phyloP scores from a whole-genome alignment of 2,797 vertebrate genomes.

The Coregonus sp. region DNA sequence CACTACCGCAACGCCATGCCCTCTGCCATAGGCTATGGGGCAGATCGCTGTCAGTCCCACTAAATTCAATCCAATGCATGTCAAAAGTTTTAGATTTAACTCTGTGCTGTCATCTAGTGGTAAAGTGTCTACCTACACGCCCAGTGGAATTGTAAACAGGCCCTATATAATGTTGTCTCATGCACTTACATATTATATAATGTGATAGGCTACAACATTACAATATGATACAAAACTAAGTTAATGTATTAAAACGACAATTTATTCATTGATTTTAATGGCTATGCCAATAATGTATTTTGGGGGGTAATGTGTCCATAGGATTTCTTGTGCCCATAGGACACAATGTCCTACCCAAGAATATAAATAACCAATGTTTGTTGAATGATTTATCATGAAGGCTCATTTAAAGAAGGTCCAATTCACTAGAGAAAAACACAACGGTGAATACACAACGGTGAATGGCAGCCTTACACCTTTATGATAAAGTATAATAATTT shows the following conservation, averaged over 20 bases:
- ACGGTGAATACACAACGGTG: not conserved
- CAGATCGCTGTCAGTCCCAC: not conserved
- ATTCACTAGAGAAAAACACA: not conserved
- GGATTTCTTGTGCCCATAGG: not conserved
- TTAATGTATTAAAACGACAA: not conserved
- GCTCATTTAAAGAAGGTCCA: not conserved
- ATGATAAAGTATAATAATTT: not conserved
- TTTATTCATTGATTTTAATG: not conserved
- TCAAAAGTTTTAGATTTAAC: not conserved
- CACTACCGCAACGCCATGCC: not conserved
- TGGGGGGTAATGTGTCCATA: not conserved
- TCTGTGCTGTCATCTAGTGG: constrained; percentile 11
- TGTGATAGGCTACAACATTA: not conserved
- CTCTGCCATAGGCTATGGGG: not conserved
- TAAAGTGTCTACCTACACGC: not conserved
- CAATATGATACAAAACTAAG: not conserved
- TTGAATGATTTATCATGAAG: not conserved
- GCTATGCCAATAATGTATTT: not conserved
- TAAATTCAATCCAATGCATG: not conserved
- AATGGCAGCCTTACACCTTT: not conserved
- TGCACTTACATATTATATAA: not conserved
- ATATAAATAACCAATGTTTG: not conserved
- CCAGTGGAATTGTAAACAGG: not conserved
- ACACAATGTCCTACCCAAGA: no score
- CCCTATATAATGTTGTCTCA: not conserved